Base-by-base conservation (phyloP, 2,797 vertebrate species). In the Scarus forsteni region DNA sequence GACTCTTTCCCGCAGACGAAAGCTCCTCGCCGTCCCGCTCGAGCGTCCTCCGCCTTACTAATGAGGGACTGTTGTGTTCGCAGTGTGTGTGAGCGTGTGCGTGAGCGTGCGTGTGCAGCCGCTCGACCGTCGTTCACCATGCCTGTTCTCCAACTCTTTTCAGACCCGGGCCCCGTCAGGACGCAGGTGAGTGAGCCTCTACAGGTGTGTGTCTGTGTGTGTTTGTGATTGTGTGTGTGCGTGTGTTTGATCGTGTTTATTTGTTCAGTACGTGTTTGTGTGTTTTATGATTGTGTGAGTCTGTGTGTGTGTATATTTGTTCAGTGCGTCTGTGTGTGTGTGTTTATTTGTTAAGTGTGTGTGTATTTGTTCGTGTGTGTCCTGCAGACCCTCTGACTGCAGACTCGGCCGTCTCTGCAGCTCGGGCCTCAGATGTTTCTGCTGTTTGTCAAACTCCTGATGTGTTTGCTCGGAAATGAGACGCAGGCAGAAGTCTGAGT, bases 101-200 rank as follows among this genome's bases (percentile, higher is more conserved):
- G n/a, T n/a, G 72, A 85, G 83, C 87, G 88, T 89, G 88, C 87
- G 79, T 77, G 77, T 88, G 81, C 85, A 67, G 81, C 86, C 48
- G 49, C 89, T 79, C 87, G 86, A 86, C 90, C 68, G 76, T 85
- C 77, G 86, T 88, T 95, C 95, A 96, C 95, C 82, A 97, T 97
- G 96, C 96, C 95, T 81, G 93, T 96, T 95, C 96, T 96, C 92
- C 95, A 96, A 89, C 96, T 96, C 89, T 88, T 99, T 99, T 96
- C 97, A 99, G 97, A 98, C 86, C 93, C 94, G 0, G 93, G 94
- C 77, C 95, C 91, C 79, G 79, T 95, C 91, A 97, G 94, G 92
- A 88, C 94, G 3, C 96, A 97, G 97, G 98, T 99, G 95, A 98
- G 97, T 99, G 95, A 98, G 97, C 82, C 43, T 60, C 72, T 43